Evolutionary conservation across 2,113 vertebrate species (phyloP).

Genomic region (Orientallactaga bullata): DNA sequence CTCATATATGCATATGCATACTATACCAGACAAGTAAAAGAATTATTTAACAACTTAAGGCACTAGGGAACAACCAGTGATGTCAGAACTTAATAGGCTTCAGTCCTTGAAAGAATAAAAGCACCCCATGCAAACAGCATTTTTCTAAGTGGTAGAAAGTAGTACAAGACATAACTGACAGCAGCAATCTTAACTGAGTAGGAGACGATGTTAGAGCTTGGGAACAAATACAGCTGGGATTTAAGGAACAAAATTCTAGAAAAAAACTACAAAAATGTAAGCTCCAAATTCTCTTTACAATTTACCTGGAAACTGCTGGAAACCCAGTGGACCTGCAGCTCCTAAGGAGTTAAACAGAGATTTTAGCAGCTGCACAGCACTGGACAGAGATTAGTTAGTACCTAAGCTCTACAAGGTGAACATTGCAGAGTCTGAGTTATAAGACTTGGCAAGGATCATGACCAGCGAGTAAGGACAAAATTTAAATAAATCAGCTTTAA

Average conservation of each 20-base stretch:
- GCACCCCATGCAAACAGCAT: not conserved
- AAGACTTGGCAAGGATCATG: constrained; percentile 10
- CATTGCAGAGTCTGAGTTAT: not conserved
- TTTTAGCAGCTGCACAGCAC: not conserved
- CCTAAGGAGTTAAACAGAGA: not conserved
- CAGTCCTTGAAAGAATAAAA: not conserved
- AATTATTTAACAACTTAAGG: constrained; percentile 6
- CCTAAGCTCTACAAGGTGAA: not conserved
- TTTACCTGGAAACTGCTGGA: not conserved
- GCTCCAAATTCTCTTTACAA: not conserved
- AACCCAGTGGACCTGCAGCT: not conserved
- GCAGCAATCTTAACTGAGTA: not conserved
- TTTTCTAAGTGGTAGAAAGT: constrained; percentile 20
- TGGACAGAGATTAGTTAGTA: not conserved
- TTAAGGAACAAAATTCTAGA: constrained; percentile 2
- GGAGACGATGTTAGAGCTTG: not conserved
- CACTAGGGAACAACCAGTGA: not conserved
- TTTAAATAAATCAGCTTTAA: not conserved
- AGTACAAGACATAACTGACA: not conserved
- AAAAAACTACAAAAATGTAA: not conserved
- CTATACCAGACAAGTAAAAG: not conserved
- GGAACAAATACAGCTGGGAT: constrained; percentile 38
- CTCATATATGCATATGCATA: not conserved
- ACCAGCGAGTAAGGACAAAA: constrained; percentile 22
- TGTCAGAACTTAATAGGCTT: not conserved